A percentile compares a stretch with the other conserved stretches of the same genome.
Evolutionary conservation across 2,797 vertebrate genomes (phyloP).

Genomic region (Glossophaga mutica): DNA sequence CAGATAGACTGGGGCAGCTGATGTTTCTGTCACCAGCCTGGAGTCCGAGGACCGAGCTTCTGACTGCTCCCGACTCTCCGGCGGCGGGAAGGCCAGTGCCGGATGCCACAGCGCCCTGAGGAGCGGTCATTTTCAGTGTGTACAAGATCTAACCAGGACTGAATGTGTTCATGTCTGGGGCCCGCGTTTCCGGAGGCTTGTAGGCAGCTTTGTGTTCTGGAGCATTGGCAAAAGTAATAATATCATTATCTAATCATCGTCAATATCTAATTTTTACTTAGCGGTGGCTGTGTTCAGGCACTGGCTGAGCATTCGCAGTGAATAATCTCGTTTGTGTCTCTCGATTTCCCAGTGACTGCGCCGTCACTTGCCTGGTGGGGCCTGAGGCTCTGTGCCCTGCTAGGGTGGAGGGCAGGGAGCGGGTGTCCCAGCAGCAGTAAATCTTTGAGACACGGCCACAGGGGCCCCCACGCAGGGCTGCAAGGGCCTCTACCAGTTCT

Average conservation of each 20-base stretch:
- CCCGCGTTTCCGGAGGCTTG: neutral
- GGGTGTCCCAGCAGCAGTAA: neutral
- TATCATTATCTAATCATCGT: neutral
- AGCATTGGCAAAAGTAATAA: neutral
- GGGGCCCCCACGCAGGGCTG: neutral
- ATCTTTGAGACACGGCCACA: neutral
- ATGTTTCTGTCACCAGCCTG: neutral
- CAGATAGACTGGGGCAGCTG: neutral
- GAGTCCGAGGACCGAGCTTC: neutral
- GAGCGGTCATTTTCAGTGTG: neutral
- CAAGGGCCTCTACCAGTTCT: neutral
- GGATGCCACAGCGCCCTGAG: accelerated
- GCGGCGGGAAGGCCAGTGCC: neutral
- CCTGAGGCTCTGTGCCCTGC: neutral
- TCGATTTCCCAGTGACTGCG: neutral
- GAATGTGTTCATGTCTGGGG: too few species aligned
- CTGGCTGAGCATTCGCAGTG: neutral
- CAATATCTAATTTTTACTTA: neutral
- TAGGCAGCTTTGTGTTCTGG: neutral
- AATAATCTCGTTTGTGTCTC: neutral
- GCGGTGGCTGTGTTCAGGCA: neutral
- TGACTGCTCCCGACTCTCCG: neutral
- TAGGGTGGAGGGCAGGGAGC: neutral
- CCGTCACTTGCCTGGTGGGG: neutral
- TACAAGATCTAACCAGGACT: neutral